Evolutionary conservation across 2,113 vertebrate genomes (phyloP).

Genomic region (Fulmarus glacialis): DNA sequence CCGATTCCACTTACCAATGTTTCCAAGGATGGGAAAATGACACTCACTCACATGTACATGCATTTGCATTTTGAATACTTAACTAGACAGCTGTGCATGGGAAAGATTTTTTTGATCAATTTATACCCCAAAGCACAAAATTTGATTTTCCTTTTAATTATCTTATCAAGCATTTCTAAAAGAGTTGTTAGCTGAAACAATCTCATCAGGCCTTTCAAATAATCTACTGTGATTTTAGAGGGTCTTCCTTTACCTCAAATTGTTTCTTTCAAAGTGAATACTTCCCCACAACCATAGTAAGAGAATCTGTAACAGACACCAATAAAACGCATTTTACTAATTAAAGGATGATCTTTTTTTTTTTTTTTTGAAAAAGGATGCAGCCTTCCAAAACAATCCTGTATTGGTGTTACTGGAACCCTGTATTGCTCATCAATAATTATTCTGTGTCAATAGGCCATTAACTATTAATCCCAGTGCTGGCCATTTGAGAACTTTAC

Average conservation of each 20-base stretch:
- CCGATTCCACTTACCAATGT: fast-evolving
- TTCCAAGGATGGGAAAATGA: not conserved
- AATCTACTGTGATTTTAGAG: not conserved
- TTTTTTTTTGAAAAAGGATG: not conserved
- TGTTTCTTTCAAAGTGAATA: not conserved
- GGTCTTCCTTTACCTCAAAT: not conserved
- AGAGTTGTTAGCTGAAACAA: not conserved
- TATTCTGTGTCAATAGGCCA: constrained; percentile 71
- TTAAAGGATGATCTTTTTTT: not conserved
- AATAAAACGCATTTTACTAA: not conserved
- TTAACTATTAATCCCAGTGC: constrained; percentile 72
- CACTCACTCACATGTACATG: not conserved
- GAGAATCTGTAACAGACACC: not conserved
- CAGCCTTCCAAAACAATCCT: not conserved
- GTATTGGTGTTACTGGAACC: constrained; percentile 43
- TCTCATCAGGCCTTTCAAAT: not conserved
- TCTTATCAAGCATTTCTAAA: not conserved
- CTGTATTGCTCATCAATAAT: constrained; percentile 60
- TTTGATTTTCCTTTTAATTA: constrained; percentile 36
- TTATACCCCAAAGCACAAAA: constrained; percentile 51
- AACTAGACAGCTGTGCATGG: constrained; percentile 16
- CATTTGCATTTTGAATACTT: constrained; percentile 60
- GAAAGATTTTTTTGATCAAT: constrained; percentile 32
- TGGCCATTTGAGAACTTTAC: constrained; percentile 73
- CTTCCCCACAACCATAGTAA: not conserved